Percentiles rank a stretch among this genome's conserved stretches.
Conservation (phyloP, 2,797 vertebrate species). For the Poeciliopsis presidionis region DNA sequence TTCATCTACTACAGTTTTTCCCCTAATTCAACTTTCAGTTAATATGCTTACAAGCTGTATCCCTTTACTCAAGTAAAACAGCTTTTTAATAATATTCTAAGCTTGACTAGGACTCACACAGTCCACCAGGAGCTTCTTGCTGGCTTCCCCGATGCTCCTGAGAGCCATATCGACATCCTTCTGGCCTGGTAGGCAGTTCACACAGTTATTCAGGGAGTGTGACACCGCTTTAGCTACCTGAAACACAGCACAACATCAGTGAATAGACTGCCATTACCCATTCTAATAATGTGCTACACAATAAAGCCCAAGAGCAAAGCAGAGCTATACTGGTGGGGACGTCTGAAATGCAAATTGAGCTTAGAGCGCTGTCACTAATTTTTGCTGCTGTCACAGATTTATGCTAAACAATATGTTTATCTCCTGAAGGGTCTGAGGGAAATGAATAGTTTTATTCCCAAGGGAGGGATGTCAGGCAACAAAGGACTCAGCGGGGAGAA, state of each 20-base stretch:
- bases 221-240: constrained; percentile 99
- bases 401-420: constrained; percentile 76
- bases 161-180: constrained; percentile 98
- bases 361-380: constrained; percentile 70
- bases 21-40: background rate
- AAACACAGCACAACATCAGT: constrained; percentile 49
- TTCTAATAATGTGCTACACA: constrained; percentile 52
- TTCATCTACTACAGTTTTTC: background rate
- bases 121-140: constrained; percentile 97
- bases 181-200: constrained; percentile 97
- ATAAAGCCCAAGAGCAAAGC: constrained; percentile 47
- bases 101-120: constrained; percentile 79
- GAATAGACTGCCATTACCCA: constrained; percentile 51
- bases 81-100: background rate
- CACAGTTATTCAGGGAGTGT: constrained; percentile 97
- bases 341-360: constrained; percentile 75
- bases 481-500: constrained; percentile 54
- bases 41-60: background rate
- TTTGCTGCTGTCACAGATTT: constrained; percentile 77
- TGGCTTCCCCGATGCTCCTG: constrained; percentile 96
- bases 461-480: constrained; percentile 54
- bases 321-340: constrained; percentile 34
- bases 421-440: constrained; percentile 62
- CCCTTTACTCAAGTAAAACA: background rate
- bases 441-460: constrained; percentile 69